Evolutionary conservation across 2,888 invertebrate species (phyloP), one percentile per base, ranked within the genome.

Genomic region (Agrotis puta): DNA sequence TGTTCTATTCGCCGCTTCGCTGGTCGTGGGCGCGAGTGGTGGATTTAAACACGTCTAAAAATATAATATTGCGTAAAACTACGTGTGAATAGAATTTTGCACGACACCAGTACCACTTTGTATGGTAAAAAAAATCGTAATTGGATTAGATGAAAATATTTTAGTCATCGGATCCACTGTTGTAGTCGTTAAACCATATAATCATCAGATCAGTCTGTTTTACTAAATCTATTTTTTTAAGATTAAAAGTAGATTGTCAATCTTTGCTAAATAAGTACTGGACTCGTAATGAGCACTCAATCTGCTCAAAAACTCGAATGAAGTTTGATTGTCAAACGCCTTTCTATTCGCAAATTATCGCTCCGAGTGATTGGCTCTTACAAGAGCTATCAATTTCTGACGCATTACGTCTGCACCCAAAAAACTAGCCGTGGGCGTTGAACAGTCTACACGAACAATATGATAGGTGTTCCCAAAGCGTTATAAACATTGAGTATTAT

Each of bases 41-140:
- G 88, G 90, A 87, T 87, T 89, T 88, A 93, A 93, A 93, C 93
- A 93, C 70, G 79, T 58, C 51, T 75, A 73, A 68, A 76, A 76
- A 73, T 73, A 77, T 61, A 47, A 73, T 79, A 88, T 90, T 90
- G 89, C 88, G 81, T 84, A 82, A 84, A 88, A 84, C 45, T 73
- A 57, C 64, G 53, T 63, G 54, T 33, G 71, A 74, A 74, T 75
- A 74, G 53, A 74, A 81, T 88, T 88, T 87, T 86, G 81, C 79
- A 77, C 74, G 64, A 59, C 59, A 66, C 56, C 33, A 53, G 48
- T 33, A 65, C 57, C 62, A 45, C 72, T 77, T 51, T 6, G 53
- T 74, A 50, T 63, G 67, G 82, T 43, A 54, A 70, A 67, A 68
- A n/a, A 77, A 67, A 33, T 39, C 27, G 16, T 45, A 62, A 79